Base-by-base conservation (phyloP, 2,888 invertebrate species). In the Cheilosia urbana region DNA sequence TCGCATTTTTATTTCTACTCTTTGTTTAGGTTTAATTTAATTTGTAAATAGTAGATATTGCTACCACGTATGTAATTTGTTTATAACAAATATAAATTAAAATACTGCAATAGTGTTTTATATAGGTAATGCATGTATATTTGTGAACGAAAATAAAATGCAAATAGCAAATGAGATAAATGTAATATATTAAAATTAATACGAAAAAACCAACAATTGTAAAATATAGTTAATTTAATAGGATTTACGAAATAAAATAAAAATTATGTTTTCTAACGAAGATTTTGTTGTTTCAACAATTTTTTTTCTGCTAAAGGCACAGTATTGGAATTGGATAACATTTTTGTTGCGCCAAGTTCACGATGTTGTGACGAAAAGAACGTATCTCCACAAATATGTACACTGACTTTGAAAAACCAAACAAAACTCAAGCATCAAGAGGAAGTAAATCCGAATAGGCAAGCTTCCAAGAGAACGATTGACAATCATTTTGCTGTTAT, bases 1-100 rank as follows among this genome's bases (percentile, higher is more conserved):
- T 55, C 53, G 72, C 73, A 73, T 79, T 79, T 79, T 63, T 49
- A 34, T 55, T 40, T 66, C n/a, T 37, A 17, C 15, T 55, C 27
- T 49, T 30, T 51, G 58, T 17, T 66, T 37, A 13, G 13, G 24
- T 63, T 51, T 19, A 42, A 45, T 55, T 69, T 45, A 65, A 63
- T 58, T 60, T 84, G 79, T 84, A 79, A 58, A 84, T 84, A 79
- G 19, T 65, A n/a, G n/a, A n/a, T n/a, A 21, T 79, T 78, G 42
- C 24, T 42, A 53, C n/a, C 45, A 63, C 47, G 17, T 45, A n/a
- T 45, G 17, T 45, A 21, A 63, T 72, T 65, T 58, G 40, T 71
- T 19, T 47, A 19, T 17, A 19, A 17, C 19, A 19, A 47, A 17
- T 2, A 47, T 45, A 7, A 7, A 27, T n/a, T n/a, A 24, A 34